Base-by-base conservation (phyloP, 1,140 invertebrate genomes). In the Diplogasteroides magnus region DNA sequence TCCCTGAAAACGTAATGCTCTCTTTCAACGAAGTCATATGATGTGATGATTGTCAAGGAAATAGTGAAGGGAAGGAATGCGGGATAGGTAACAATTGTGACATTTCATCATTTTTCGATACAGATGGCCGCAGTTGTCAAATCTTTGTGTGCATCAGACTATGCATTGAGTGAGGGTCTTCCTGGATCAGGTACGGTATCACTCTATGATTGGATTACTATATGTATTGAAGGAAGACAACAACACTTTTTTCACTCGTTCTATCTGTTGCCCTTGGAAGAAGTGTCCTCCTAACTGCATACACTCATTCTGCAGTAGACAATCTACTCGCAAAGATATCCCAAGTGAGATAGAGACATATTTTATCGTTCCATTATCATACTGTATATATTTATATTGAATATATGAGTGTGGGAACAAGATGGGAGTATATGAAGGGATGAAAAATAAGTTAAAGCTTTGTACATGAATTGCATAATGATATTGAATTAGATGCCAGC, bases 261-360 rank as follows among this genome's bases (percentile, higher is more conserved):
- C 59, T 29, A 31, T 72, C 64, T 27, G 13, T 72, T 27, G 55
- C 67, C 14, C 64, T 37, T 26, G 65, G 65, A n/a, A 31, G 58
- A 14, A 62, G 19, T 6, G 65, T 68, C 1, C 65, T 72, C 37
- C 31, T 72, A 1, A 59, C 66, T 26, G 59, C 70, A 23, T 72
- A 71, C 28, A 72, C 70, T 37, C 67, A 72, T 26, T 72, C 70
- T 26, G 70, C 70, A 25, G 70, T 72, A 23, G 65, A 72, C 48
- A 72, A 67, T 55, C 58, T 72, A 29, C 25, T 72, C 2, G 26
- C 26, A 31, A 72, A 72, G 59, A 27, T 68, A 2, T 28, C 25
- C 26, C 58, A 67, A 15, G 62, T 59, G 6, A 6, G 6, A 19
- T 6, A 48, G 6, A 48, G n/a, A 48, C 37, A 48, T 48, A 48